These are phyloP conservation scores for Lytechinus pictus DNA, from an alignment of 35 echinoderm and acorn worm species.

Conservation along the genomic window DNA sequence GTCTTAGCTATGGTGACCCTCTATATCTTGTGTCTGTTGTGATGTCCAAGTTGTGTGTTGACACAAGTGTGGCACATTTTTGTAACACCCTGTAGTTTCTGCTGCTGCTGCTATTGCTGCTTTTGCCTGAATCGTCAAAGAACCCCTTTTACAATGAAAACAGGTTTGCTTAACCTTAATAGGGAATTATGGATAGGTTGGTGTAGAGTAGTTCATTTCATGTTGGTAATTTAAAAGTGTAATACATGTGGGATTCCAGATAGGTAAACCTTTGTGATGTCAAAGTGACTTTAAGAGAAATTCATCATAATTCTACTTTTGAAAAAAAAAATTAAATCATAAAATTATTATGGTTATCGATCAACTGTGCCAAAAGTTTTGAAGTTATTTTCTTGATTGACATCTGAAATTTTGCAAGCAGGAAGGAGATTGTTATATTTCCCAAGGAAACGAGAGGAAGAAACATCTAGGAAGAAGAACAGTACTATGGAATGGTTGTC, in stretches of 20 bases:
- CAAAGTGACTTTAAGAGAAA: not conserved
- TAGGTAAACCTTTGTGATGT: not conserved
- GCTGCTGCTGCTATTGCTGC: not conserved
- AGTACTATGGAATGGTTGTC: not conserved
- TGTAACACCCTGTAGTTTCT: not conserved
- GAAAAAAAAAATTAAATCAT: not conserved
- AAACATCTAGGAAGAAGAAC: not conserved
- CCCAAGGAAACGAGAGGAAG: not conserved
- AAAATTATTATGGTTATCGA: not conserved
- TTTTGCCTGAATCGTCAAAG: not conserved
- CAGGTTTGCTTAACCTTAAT: not conserved
- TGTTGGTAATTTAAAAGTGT: not conserved
- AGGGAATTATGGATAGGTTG: not conserved
- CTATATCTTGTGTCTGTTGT: not conserved
- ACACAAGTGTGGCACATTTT: conserved; percentile 1
- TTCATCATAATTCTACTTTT: not conserved
- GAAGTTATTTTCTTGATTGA: not conserved
- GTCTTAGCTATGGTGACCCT: not conserved
- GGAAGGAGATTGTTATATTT: not conserved
- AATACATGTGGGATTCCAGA: not conserved
- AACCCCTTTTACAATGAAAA: not conserved
- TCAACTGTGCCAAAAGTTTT: not conserved
- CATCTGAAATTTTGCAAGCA: not conserved
- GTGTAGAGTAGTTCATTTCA: not conserved
- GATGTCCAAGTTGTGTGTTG: not conserved